Evolutionary conservation across 2,888 invertebrate species (phyloP).

Genomic region (Beris chalybata): DNA sequence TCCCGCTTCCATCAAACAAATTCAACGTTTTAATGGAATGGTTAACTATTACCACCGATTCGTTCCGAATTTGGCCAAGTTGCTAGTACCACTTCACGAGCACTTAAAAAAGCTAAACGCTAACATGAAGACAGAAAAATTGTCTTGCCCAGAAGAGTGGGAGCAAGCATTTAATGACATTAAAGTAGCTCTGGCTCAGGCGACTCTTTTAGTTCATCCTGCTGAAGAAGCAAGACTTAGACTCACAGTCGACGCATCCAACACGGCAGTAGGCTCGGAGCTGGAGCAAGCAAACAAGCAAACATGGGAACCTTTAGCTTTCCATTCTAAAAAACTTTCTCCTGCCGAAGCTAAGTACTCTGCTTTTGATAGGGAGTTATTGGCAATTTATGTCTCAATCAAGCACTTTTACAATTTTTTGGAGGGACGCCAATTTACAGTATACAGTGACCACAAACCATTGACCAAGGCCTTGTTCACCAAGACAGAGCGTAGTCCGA

Average conservation of each 20-base stretch:
- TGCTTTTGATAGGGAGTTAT: conserved; percentile 42
- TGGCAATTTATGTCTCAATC: background rate
- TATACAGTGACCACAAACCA: no score
- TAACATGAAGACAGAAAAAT: background rate
- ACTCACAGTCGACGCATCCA: conserved; percentile 34
- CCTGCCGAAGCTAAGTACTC: conserved; percentile 42
- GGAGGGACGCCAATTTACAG: no score
- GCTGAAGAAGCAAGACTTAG: no score
- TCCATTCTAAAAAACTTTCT: conserved; percentile 42
- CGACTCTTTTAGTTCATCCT: background rate
- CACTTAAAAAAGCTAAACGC: background rate
- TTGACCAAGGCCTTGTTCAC: no score
- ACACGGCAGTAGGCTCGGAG: conserved; percentile 40
- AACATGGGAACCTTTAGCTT: conserved; percentile 40
- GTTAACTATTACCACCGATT: conserved; percentile 16
- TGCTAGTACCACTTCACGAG: background rate
- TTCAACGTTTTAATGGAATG: conserved; percentile 5
- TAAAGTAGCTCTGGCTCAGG: background rate
- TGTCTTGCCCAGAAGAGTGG: background rate
- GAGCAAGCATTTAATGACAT: background rate
- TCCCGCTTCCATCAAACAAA: background rate
- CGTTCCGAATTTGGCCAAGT: conserved; percentile 4
- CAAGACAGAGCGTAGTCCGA: no score
- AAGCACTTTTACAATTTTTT: background rate
- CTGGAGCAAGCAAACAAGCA: conserved; percentile 40